phyloP scores from a whole-genome alignment of 2,888 invertebrate genomes.

The Scaptomyza tumidula region DNA sequence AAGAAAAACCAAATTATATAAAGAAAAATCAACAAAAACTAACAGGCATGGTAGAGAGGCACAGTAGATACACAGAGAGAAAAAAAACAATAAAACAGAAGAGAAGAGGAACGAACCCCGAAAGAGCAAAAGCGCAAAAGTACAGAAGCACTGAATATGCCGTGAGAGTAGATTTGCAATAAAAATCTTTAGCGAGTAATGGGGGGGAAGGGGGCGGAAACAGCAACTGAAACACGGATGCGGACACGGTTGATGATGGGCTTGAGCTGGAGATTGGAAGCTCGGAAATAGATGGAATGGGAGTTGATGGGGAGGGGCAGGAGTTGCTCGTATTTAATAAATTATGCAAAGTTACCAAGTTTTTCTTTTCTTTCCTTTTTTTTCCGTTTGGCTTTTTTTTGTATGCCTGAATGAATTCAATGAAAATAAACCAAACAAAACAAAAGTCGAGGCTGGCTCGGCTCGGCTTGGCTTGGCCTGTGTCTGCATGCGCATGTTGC shows the following conservation, averaged over 20 bases:
- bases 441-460: slow-evolving; percentile 18
- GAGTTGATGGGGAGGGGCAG: background rate
- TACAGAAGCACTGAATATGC: slow-evolving; percentile 34
- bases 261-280: background rate
- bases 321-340: slow-evolving; percentile 62
- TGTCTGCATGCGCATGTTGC: slow-evolving; percentile 36
- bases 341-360: slow-evolving; percentile 70
- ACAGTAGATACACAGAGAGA: background rate
- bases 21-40: slow-evolving; percentile 23
- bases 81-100: background rate
- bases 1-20: slow-evolving; percentile 20
- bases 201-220: background rate
- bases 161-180: slow-evolving; percentile 40
- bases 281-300: background rate
- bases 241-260: slow-evolving; percentile 26
- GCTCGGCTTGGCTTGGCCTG: background rate
- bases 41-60: slow-evolving; percentile 18
- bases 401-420: slow-evolving; percentile 45
- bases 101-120: background rate
- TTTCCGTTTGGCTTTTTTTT: slow-evolving; percentile 3
- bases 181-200: slow-evolving; percentile 16
- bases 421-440: slow-evolving; percentile 39
- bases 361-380: slow-evolving; percentile 27
- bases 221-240: slow-evolving; percentile 37
- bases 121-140: slow-evolving; percentile 54